Base-by-base conservation (phyloP, 2,888 invertebrate genomes). In the Nycteola revayana region DNA sequence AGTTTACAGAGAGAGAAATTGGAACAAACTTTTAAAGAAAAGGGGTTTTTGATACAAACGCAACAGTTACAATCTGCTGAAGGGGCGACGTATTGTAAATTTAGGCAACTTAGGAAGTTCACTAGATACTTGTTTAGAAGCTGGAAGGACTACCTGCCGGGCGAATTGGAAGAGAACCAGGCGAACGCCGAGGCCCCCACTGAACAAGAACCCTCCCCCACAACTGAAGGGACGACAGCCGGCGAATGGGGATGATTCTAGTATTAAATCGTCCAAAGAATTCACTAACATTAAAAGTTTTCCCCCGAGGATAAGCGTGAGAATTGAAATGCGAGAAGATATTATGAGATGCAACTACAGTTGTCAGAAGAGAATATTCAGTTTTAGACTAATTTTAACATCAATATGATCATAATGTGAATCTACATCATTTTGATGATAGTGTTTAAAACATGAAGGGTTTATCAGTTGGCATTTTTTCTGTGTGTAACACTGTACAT, bases 41-140 rank as follows among this genome's bases (percentile, higher is more conserved):
- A 96, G 64, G 97, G 97, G 0, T 97, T 97, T 71, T 85, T 97
- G 28, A 97, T 97, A 35, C 97, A 97, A 71, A 97, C 97, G 0
- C 97, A 97, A 71, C 97, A 97, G 69, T 81, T 97, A 30, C 96
- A 97, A 67, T 96, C 96, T 0, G 96, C 97, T 0, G 97, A 97
- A 68, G 97, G 97, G 0, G 96, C 97, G 0, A 97, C 97, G 0
- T 97, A 97, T 65, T 97, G 97, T 76, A 97, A 97, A 75, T 97
- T 97, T 70, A 84, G 97, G 27, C 97, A 97, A 68, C 83, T 97
- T 11, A 90, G 96, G 48, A 97, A 97, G 74, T 97, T 97, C 67
- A 97, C 97, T 0, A 90, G 97, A 31, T 97, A 97, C 70, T 84
- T 97, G 45, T 96, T 97, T 63, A 90, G 97, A 57, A 96, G 96